Evolutionary conservation across 2,797 vertebrate species (phyloP).

Genomic region (Knipowitschia caucasica): DNA sequence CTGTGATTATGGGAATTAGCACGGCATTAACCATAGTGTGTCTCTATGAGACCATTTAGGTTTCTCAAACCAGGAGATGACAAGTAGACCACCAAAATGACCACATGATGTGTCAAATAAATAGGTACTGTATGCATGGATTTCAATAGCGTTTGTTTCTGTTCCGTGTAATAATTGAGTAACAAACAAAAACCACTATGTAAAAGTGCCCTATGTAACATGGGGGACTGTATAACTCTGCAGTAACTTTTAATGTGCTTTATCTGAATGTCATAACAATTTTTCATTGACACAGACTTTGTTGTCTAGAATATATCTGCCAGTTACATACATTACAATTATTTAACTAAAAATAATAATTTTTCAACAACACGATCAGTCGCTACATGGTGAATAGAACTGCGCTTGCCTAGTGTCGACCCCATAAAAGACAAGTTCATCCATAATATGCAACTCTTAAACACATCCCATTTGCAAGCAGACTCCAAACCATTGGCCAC

Average conservation of each 20-base stretch:
- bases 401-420: neutral
- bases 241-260: too few relatives aligned
- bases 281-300: too few relatives aligned
- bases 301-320: too few relatives aligned
- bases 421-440: neutral
- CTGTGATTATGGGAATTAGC: constrained; percentile 8
- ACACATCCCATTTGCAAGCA: neutral
- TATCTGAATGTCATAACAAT: too few relatives aligned
- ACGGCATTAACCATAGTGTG: neutral
- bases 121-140: neutral
- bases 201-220: too few relatives aligned
- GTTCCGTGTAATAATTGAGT: too few relatives aligned
- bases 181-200: too few relatives aligned
- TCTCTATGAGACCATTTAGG: neutral
- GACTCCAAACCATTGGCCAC: neutral
- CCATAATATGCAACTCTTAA: neutral
- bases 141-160: neutral
- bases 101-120: neutral
- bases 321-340: too few relatives aligned
- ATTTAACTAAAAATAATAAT: too few relatives aligned
- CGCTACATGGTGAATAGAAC: too few relatives aligned
- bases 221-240: too few relatives aligned
- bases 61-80: neutral
- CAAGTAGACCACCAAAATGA: constrained; percentile 7
- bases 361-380: too few relatives aligned